A percentile compares a stretch with the other conserved stretches of the same genome.
Conservation (phyloP, 2,797 vertebrate species). For the Hyperoplus lanceolatus region DNA sequence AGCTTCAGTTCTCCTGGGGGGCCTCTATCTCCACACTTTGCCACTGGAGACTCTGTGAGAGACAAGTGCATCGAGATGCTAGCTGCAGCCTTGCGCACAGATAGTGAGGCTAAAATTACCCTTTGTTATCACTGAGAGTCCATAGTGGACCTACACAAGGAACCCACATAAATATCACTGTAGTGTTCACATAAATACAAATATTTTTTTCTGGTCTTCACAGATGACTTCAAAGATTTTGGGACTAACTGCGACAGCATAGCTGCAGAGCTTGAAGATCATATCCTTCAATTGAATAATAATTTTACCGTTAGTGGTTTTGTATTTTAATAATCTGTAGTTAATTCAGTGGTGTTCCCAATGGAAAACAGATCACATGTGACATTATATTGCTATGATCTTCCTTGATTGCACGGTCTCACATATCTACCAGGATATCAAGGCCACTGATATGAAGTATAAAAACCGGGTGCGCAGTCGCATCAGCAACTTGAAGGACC, state of each 20-base stretch:
- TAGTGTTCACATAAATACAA: conserved; percentile 6
- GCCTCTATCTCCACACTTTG: conserved; percentile 87
- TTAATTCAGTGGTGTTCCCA: not conserved
- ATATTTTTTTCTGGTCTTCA: conserved; percentile 44
- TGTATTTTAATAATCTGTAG: not conserved
- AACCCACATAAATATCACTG: not conserved
- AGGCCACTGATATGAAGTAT: conserved; percentile 97
- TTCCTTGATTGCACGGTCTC: conserved; percentile 74
- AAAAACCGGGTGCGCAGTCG: conserved; percentile 97
- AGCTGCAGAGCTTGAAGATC: conserved; percentile 96
- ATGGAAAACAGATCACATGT: not conserved
- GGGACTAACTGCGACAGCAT: conserved; percentile 92
- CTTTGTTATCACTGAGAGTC: conserved; percentile 2
- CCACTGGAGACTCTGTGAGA: conserved; percentile 91
- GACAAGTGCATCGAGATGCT: conserved; percentile 99
- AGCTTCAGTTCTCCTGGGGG: conserved; percentile 81
- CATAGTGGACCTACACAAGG: not conserved
- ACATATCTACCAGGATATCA: conserved; percentile 98
- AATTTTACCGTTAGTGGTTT: not conserved
- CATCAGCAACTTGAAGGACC: conserved; percentile 98
- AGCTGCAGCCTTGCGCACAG: conserved; percentile 90
- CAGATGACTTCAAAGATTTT: conserved; percentile 94
- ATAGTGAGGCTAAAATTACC: conserved; percentile 83
- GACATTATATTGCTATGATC: not conserved
- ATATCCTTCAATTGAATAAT: conserved; percentile 89